Conservation (phyloP, 2,888 invertebrate genomes). For the Amorpha juglandis region DNA sequence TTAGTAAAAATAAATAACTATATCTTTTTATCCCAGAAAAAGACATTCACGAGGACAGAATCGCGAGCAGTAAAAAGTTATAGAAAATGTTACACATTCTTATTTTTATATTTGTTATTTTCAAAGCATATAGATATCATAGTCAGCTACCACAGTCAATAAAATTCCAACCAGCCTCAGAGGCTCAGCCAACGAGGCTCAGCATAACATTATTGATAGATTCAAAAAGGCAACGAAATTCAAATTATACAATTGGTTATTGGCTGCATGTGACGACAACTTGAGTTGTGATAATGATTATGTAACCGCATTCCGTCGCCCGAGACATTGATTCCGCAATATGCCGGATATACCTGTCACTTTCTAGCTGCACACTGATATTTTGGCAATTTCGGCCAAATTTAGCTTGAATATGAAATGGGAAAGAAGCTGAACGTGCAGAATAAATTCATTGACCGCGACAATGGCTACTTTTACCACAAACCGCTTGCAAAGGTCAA, state of each 20-base stretch:
- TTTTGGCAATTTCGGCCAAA: slow-evolving; percentile 45
- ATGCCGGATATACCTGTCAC: slow-evolving; percentile 48
- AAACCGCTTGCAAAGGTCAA: background rate
- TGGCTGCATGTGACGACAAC: slow-evolving; percentile 40
- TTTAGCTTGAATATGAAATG: slow-evolving; percentile 16
- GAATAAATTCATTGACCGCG: background rate
- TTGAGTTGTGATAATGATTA: slow-evolving; percentile 43
- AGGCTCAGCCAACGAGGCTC: no score
- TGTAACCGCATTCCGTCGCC: slow-evolving; percentile 51
- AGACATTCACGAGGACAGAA: no score
- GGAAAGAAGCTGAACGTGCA: background rate
- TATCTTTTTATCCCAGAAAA: no score
- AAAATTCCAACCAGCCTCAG: no score
- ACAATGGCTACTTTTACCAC: background rate
- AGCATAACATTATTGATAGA: background rate
- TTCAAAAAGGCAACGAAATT: background rate
- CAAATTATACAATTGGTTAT: slow-evolving; percentile 18
- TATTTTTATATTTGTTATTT: no score
- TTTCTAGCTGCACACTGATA: slow-evolving; percentile 31
- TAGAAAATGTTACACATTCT: no score
- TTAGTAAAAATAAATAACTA: no score
- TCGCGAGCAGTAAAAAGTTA: no score
- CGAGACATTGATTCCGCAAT: slow-evolving; percentile 63
- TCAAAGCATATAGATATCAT: no score
- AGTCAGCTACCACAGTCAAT: no score